A percentile compares a stretch with the other conserved stretches of the same genome.
Evolutionary conservation across 2,113 vertebrate species (phyloP).

Genomic region (Psettodes erumei): DNA sequence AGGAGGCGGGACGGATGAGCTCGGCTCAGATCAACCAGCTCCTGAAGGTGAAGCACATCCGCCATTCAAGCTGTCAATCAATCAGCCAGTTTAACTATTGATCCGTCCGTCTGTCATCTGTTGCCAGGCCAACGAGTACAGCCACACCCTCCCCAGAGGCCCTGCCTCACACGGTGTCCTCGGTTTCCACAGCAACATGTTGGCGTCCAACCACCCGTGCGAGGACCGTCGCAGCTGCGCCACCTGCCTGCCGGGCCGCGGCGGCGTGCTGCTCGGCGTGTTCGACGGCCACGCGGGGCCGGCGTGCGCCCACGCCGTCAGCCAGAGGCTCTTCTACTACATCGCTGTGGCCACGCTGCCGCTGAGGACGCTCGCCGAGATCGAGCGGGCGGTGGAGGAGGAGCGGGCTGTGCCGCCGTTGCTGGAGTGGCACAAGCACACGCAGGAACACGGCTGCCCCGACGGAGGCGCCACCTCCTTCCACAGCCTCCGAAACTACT

Average conservation of each 20-base stretch:
- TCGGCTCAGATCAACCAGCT: conserved; percentile 59
- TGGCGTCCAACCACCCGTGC: conserved; percentile 70
- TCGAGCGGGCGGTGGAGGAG: conserved; percentile 73
- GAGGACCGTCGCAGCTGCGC: conserved; percentile 77
- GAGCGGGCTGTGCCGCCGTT: conserved; percentile 63
- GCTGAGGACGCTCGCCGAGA: conserved; percentile 58
- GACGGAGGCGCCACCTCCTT: conserved; percentile 60
- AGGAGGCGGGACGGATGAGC: conserved; percentile 41
- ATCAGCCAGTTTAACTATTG: neutral
- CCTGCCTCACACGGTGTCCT: conserved; percentile 63
- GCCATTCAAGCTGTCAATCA: neutral
- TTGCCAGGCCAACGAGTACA: conserved; percentile 73
- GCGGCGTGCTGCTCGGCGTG: conserved; percentile 70
- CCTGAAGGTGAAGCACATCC: conserved; percentile 56
- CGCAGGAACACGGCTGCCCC: conserved; percentile 59
- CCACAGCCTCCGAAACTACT: conserved; percentile 76
- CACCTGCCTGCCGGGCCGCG: conserved; percentile 69
- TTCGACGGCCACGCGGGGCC: conserved; percentile 75
- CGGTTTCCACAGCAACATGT: conserved; percentile 78
- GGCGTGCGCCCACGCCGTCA: conserved; percentile 73
- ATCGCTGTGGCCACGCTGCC: conserved; percentile 70
- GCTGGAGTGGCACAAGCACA: conserved; percentile 76
- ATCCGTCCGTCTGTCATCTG: neutral
- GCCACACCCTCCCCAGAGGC: conserved; percentile 56
- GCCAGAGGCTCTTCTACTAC: conserved; percentile 79